These are phyloP conservation scores for Potorous gilbertii DNA, from an alignment of 2,797 vertebrate genomes.

Conservation along the genomic window DNA sequence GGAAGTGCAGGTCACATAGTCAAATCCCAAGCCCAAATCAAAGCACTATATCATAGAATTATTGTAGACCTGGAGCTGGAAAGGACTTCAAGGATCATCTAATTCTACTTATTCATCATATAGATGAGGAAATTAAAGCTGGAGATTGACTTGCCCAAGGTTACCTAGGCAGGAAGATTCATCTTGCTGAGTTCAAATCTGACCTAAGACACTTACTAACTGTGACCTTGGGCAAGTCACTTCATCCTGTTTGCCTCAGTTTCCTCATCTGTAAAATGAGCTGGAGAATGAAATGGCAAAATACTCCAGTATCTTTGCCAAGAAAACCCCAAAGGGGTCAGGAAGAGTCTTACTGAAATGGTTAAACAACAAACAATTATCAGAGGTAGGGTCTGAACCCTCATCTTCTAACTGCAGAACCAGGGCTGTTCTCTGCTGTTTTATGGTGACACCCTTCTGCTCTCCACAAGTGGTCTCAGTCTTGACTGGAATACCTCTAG, in stretches of 20 bases:
- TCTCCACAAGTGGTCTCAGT: neutral
- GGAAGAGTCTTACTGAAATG: neutral
- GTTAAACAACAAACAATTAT: neutral
- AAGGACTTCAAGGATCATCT: neutral
- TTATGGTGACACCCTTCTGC: neutral
- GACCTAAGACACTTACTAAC: neutral
- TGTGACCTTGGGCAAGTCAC: neutral
- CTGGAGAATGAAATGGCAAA: neutral
- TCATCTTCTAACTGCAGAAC: neutral
- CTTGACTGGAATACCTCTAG: neutral
- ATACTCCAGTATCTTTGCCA: neutral
- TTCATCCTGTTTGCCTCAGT: neutral
- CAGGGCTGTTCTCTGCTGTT: neutral
- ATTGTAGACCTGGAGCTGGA: neutral
- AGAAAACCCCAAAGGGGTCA: neutral
- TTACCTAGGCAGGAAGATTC: neutral
- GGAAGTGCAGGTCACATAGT: neutral
- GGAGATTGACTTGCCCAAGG: neutral
- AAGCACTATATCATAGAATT: neutral
- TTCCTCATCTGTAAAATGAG: neutral
- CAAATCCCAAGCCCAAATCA: neutral
- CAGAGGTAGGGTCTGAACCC: neutral
- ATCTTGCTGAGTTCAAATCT: neutral
- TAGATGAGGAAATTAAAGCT: constrained; percentile 31
- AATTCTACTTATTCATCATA: neutral